A percentile compares a stretch with the other conserved stretches of the same genome.
Conservation (phyloP, 2,797 vertebrate genomes). For the Dromococcyx pavoninus region DNA sequence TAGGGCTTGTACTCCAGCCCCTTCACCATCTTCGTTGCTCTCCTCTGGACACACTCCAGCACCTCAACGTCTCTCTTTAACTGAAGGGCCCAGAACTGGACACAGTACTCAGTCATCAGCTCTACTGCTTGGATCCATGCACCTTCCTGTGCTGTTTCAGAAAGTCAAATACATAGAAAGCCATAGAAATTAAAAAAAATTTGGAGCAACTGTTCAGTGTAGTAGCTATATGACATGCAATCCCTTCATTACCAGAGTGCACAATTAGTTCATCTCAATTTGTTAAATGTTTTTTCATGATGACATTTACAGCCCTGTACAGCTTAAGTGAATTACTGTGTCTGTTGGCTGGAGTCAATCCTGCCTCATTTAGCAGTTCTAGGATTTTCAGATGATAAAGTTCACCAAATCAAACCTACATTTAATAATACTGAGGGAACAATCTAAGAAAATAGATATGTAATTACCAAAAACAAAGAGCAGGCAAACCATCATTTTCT, state of each 20-base stretch:
- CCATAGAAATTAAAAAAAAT: background rate
- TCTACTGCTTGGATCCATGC: background rate
- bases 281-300: background rate
- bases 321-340: background rate
- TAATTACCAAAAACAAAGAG: background rate
- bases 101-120: background rate
- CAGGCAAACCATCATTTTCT: background rate
- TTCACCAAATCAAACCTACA: background rate
- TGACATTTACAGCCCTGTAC: background rate
- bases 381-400: background rate
- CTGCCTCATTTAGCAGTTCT: background rate
- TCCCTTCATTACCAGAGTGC: background rate
- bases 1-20: no score
- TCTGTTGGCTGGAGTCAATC: background rate
- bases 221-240: background rate
- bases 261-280: background rate
- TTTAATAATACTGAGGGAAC: fast-evolving
- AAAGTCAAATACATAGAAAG: background rate
- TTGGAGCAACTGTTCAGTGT: background rate
- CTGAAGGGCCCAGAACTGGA: no score
- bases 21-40: no score
- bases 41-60: no score
- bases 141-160: background rate
- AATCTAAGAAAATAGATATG: background rate
- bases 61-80: no score